phyloP scores from a whole-genome alignment of 2,797 vertebrate species.

The Danio choprae region DNA sequence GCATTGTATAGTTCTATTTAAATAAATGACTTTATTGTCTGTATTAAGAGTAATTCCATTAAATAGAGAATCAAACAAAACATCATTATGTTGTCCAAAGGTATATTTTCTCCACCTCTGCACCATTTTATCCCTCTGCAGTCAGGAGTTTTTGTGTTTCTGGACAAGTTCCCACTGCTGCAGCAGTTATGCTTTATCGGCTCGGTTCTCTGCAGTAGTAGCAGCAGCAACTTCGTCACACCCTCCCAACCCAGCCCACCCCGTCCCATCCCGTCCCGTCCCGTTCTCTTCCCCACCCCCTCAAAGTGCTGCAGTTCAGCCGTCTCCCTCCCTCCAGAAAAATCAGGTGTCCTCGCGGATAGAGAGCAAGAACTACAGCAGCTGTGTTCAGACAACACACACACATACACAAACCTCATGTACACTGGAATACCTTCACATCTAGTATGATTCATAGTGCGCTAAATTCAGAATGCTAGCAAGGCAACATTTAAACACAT shows the following conservation, averaged over 20 bases:
- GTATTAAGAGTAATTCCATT: neutral
- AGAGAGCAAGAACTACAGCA: slow-evolving; percentile 47
- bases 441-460: neutral
- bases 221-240: slow-evolving; percentile 51
- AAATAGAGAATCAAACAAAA: neutral
- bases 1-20: neutral
- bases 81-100: neutral
- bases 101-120: slow-evolving; percentile 70
- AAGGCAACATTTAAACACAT: neutral
- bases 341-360: slow-evolving; percentile 49
- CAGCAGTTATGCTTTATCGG: slow-evolving; percentile 76
- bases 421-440: neutral
- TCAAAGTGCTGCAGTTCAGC: slow-evolving; percentile 53
- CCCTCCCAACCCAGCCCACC: slow-evolving; percentile 32
- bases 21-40: neutral
- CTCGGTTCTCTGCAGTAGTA: slow-evolving; percentile 71
- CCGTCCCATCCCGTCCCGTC: slow-evolving; percentile 35
- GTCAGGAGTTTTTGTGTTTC: slow-evolving; percentile 78
- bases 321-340: slow-evolving; percentile 47
- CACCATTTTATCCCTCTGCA: slow-evolving; percentile 73
- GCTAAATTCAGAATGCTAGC: neutral
- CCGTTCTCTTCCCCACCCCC: slow-evolving; percentile 28
- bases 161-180: slow-evolving; percentile 78
- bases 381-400: slow-evolving; percentile 28
- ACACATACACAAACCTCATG: slow-evolving; percentile 11